phyloP scores from a whole-genome alignment of 64 coral and sea anemone species.

The Stylophora pistillata region DNA sequence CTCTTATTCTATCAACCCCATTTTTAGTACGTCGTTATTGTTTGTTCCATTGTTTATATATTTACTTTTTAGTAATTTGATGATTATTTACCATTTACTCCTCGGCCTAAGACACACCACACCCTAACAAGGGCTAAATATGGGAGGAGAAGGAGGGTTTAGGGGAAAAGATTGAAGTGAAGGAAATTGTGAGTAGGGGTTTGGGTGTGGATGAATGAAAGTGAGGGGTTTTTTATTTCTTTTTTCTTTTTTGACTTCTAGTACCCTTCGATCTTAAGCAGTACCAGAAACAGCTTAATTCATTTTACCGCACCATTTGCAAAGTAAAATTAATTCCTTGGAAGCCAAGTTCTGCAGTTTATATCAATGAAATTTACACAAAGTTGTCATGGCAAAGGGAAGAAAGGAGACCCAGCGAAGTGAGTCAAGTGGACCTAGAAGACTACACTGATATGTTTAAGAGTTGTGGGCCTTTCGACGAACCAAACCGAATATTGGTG shows the following conservation, averaged over 20 bases:
- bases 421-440: neutral
- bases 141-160: no score
- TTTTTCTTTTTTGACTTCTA: neutral
- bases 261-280: neutral
- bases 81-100: no score
- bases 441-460: constrained; percentile 1
- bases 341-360: neutral
- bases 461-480: neutral
- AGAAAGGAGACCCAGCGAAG: neutral
- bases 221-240: no score
- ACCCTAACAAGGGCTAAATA: no score
- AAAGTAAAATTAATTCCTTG: neutral
- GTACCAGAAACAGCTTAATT: neutral
- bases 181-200: no score
- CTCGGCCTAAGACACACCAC: no score
- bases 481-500: neutral
- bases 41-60: no score
- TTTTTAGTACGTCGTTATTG: no score
- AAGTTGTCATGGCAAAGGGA: neutral
- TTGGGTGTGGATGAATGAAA: no score
- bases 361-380: neutral
- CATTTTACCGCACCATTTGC: neutral
- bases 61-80: no score
- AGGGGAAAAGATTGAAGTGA: no score
- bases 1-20: no score